Evolutionary conservation across 2,113 vertebrate species (phyloP), one percentile per base, ranked within the genome.

Genomic region (Notothenia coriiceps): DNA sequence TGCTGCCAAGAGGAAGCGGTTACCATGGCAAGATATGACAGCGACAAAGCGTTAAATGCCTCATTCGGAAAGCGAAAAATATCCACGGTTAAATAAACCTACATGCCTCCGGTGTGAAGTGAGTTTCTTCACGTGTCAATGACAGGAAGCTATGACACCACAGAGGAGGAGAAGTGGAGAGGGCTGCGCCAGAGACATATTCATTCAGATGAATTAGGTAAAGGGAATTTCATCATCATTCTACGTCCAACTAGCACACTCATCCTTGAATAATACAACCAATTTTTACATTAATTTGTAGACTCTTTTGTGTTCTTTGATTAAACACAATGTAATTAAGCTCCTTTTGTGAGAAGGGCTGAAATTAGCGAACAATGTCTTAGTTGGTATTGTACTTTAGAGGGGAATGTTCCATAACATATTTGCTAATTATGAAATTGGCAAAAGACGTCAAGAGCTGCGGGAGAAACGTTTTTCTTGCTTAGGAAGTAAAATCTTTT

Each of bases 21-120:
- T 83, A 83, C 77, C 85, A 90, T 86, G 79, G 85, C 47, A 40
- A 88, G 77, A 78, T 66, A 71, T 70, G 67, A 74, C 59, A 29
- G 55, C 8, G 18, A 57, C 20, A 76, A 83, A 62, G 20, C 60
- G 43, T 51, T n/a, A 61, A 82, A 87, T 20, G 47, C 18, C 56
- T 86, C 43, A 63, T 83, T 83, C 64, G 79, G 47, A 49, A 44
- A 54, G 54, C 55, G 62, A 56, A 83, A 59, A 71, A 57, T 66
- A 70, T 59, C 65, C 56, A 11, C 29, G 33, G 25, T 68, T 59
- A 74, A 77, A 75, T 69, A 71, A 43, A 67, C 75, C 18, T 14
- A 11, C 35, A 10, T 2, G 5, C 20, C n/a, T 71, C 8, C 47
- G 43, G 60, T 67, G 40, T 9, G 17, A 43, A 40, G 10, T 10